These are phyloP conservation scores for Venturia canescens DNA, from an alignment of 1,140 invertebrate species.

Conservation along the genomic window DNA sequence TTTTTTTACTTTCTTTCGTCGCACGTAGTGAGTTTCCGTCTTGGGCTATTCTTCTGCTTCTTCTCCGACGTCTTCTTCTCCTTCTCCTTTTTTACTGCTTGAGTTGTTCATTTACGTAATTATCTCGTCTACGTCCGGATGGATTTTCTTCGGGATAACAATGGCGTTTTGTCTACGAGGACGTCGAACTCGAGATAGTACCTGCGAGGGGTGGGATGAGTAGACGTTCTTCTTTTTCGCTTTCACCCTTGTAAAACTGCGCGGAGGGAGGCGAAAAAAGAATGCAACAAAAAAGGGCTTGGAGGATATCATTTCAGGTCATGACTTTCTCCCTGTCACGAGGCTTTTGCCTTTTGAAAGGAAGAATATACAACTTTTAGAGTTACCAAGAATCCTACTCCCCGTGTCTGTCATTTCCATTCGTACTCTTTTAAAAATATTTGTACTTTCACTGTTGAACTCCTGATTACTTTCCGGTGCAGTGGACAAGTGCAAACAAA, in stretches of 20 bases:
- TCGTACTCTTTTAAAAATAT: background rate
- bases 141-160: constrained; percentile 47
- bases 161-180: constrained; percentile 54
- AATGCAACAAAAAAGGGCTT: constrained; percentile 39
- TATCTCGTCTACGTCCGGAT: constrained; percentile 55
- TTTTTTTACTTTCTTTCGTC: background rate
- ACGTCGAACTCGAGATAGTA: constrained; percentile 29
- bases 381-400: background rate
- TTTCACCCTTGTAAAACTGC: constrained; percentile 5
- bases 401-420: background rate
- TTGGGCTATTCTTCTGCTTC: background rate
- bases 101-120: constrained; percentile 64
- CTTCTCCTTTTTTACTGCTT: constrained; percentile 45
- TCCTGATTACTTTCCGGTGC: constrained; percentile 41
- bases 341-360: background rate
- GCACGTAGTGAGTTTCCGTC: constrained; percentile 1
- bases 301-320: constrained; percentile 24
- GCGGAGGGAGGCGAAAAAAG: constrained; percentile 22
- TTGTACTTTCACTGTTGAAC: constrained; percentile 29
- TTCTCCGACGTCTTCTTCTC: constrained; percentile 26
- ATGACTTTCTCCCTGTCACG: background rate
- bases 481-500: background rate
- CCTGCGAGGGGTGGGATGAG: constrained; percentile 5
- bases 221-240: constrained; percentile 9
- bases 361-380: background rate